Conservation (phyloP, 2,888 invertebrate species). For the Tetrapedia diversipes region DNA sequence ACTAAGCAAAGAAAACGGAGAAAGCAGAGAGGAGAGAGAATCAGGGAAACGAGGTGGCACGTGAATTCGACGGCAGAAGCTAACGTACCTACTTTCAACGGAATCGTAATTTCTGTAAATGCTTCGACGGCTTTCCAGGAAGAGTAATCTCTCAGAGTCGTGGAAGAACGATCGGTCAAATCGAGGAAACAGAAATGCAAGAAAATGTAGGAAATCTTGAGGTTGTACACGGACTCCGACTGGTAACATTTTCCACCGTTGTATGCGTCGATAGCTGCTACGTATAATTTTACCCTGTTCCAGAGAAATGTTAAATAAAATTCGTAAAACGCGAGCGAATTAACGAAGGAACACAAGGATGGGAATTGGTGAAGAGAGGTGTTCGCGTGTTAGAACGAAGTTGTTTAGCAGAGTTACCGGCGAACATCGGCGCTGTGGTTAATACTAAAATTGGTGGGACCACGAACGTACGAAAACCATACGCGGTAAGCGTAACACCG, state of each 20-base stretch:
- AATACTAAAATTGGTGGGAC: slow-evolving; percentile 70
- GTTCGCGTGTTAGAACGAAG: slow-evolving; percentile 38
- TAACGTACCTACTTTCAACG: slow-evolving; percentile 21
- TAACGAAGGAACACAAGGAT: background rate
- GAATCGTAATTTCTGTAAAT: slow-evolving; percentile 20
- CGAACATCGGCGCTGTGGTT: slow-evolving; percentile 55
- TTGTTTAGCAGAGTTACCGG: slow-evolving; percentile 52
- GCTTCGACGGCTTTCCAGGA: background rate
- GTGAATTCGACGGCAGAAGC: slow-evolving; percentile 4
- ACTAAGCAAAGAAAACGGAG: background rate
- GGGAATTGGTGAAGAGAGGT: background rate
- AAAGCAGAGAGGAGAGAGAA: background rate
- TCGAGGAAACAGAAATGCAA: background rate
- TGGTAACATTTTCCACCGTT: slow-evolving; percentile 1
- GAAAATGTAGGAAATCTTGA: background rate
- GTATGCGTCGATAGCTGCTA: slow-evolving; percentile 2
- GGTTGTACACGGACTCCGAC: background rate
- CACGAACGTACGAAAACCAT: slow-evolving; percentile 62
- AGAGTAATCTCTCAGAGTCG: slow-evolving; percentile 25
- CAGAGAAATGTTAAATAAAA: slow-evolving; percentile 28
- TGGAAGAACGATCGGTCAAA: slow-evolving; percentile 17
- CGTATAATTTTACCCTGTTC: too few relatives aligned
- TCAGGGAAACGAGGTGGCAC: background rate
- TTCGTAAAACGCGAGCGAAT: slow-evolving; percentile 4
- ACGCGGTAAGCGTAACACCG: slow-evolving; percentile 67